Percentiles rank a stretch among this genome's conserved stretches.
Evolutionary conservation across 2,888 invertebrate species (phyloP).

Genomic region (Caenorhabditis angaria): DNA sequence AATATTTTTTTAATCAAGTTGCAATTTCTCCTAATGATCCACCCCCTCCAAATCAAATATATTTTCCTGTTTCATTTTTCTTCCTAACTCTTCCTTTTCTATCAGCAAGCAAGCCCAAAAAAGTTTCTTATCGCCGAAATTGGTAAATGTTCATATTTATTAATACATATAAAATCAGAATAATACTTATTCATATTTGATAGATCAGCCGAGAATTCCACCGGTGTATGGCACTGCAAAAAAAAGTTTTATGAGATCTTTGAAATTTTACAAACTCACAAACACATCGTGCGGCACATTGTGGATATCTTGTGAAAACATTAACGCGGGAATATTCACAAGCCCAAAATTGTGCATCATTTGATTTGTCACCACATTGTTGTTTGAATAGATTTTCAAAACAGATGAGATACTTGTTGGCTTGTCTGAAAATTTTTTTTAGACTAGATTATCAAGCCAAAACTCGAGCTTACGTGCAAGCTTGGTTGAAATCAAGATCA

Average conservation of each 20-base stretch:
- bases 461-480: conserved; percentile 45
- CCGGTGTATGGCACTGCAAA: conserved; percentile 53
- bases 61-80: conserved; percentile 7
- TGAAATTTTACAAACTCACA: conserved; percentile 37
- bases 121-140: too few relatives aligned
- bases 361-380: conserved; percentile 43
- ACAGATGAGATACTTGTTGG: conserved; percentile 48
- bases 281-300: conserved; percentile 54
- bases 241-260: not conserved
- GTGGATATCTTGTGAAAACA: conserved; percentile 59
- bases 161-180: not conserved
- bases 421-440: conserved; percentile 29
- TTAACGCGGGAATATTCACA: conserved; percentile 61
- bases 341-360: conserved; percentile 58
- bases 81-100: not conserved
- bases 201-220: conserved; percentile 48
- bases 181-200: conserved; percentile 7
- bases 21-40: too few relatives aligned
- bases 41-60: too few relatives aligned
- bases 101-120: too few relatives aligned
- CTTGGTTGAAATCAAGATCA: conserved; percentile 34
- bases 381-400: conserved; percentile 49
- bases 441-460: not conserved
- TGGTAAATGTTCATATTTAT: not conserved
- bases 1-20: too few relatives aligned